These are phyloP conservation scores for Hemistola chrysoprasaria DNA, from an alignment of 2,888 invertebrate genomes.

Conservation along the genomic window DNA sequence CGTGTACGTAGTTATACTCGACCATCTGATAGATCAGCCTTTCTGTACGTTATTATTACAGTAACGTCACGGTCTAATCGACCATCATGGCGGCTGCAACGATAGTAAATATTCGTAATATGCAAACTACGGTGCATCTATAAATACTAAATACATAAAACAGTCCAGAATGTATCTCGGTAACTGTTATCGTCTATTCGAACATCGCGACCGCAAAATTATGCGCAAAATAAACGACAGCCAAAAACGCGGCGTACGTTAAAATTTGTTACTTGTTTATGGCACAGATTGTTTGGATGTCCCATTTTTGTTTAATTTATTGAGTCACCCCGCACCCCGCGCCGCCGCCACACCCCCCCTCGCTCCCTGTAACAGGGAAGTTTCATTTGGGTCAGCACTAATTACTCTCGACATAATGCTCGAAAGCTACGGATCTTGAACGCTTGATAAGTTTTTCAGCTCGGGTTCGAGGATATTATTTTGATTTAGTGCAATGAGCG, in stretches of 20 bases:
- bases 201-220: conserved; percentile 20
- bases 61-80: no score
- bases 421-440: conserved; percentile 11
- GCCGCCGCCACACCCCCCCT: conserved; percentile 8
- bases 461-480: no score
- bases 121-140: no score
- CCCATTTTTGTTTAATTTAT: conserved; percentile 55
- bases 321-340: conserved; percentile 20
- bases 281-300: conserved; percentile 48
- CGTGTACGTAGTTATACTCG: no score
- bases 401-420: conserved; percentile 29
- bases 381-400: conserved; percentile 39
- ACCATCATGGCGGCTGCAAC: no score
- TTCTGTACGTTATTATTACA: no score
- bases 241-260: conserved; percentile 34
- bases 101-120: no score
- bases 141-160: no score
- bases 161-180: no score
- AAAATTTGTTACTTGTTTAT: conserved; percentile 45
- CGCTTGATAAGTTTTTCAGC: conserved; percentile 15
- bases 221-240: conserved; percentile 16
- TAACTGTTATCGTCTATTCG: background rate
- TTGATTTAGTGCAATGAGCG: no score
- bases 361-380: conserved; percentile 10
- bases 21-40: no score